Evolutionary conservation across 1,140 invertebrate species (phyloP), one percentile per base, ranked within the genome.

Genomic region (Holcopasites calliopsidis): DNA sequence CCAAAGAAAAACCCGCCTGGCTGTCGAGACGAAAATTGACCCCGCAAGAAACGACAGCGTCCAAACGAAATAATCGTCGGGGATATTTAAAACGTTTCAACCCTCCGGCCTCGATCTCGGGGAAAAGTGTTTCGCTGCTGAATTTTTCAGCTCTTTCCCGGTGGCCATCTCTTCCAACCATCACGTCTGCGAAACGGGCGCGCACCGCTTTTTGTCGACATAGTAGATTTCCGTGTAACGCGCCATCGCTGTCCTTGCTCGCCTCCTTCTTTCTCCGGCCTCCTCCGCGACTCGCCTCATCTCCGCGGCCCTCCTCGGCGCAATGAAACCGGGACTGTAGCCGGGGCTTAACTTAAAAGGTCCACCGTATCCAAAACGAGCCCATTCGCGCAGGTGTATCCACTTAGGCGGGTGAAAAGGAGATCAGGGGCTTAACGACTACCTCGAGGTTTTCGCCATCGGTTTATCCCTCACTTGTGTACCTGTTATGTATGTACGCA

Each of bases 351-450:
- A 82, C 80, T 82, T 81, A 82, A 82, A 82, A 82, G 80, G 80
- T 82, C 80, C 74, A 81, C 80, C 77, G 79, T 82, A 82, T 81
- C 52, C 64, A 75, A 83, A 83, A 83, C 81, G 81, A 83, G 79
- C 79, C 79, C 79, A 82, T 83, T 83, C 79, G 79, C 68, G 80
- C 81, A 82, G 81, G 79, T 83, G 76, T 79, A 82, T 79, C 80
- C 82, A 84, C 77, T 84, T 84, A 84, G 68, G 73, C 78, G 47
- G 75, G 73, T 54, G 74, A 80, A 78, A 83, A 84, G 81, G 78
- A 84, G 82, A 84, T 84, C 82, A 78, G 73, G 47, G 78, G 82
- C 74, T 84, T 84, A 84, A 84, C 81, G 75, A 77, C 64, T 83
- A 72, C 74, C 82, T 66, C 76, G 76, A 82, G 80, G 71, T 83